phyloP scores from a whole-genome alignment of 92 coral and sea anemone species.

The Siderastrea siderea region DNA sequence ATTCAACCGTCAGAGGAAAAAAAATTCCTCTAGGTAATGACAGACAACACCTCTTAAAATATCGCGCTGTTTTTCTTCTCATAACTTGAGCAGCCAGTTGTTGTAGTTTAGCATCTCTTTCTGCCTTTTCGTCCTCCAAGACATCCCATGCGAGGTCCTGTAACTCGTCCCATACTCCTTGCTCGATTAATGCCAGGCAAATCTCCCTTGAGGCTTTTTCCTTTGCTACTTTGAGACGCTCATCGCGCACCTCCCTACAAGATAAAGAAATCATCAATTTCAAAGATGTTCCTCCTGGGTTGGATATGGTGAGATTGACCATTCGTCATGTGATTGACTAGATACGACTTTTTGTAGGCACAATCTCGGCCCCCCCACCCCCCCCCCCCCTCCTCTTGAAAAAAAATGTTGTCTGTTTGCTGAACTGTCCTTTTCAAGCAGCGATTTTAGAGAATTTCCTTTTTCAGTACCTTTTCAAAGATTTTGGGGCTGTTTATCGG shows the following conservation, averaged over 20 bases:
- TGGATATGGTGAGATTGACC: no score
- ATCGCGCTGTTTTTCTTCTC: constrained; percentile 54
- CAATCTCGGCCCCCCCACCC: no score
- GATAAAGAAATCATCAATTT: no score
- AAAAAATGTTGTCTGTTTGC: no score
- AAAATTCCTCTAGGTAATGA: background rate
- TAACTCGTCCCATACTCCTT: constrained; percentile 43
- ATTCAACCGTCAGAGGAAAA: background rate
- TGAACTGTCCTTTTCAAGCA: no score
- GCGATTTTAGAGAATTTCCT: no score
- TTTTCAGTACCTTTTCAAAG: no score
- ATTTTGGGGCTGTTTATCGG: no score
- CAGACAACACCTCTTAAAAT: constrained; percentile 66
- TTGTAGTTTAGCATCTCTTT: constrained; percentile 72
- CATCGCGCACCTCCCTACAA: constrained; percentile 49
- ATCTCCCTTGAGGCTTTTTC: constrained; percentile 65
- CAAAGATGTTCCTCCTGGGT: no score
- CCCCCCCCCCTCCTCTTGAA: no score
- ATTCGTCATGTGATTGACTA: no score
- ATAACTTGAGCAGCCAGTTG: constrained; percentile 45
- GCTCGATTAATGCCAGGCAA: constrained; percentile 53
- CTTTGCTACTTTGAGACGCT: constrained; percentile 44
- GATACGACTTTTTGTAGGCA: no score
- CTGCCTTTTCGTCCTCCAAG: constrained; percentile 67
- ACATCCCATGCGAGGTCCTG: constrained; percentile 37